phyloP scores from a whole-genome alignment of 1,140 invertebrate species.

The Ephestia elutella region DNA sequence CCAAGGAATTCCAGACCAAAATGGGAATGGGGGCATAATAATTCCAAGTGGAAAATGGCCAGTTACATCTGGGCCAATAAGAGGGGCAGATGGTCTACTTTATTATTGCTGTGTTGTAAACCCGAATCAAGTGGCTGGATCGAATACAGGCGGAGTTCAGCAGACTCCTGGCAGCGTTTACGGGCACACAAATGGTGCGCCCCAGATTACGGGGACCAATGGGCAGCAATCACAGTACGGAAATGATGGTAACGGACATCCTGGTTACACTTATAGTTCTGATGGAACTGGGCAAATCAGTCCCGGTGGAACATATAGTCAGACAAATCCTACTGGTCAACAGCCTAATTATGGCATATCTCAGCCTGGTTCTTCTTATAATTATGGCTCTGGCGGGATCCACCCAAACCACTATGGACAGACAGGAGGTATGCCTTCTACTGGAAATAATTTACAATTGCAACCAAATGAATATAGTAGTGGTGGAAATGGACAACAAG shows the following conservation, averaged over 20 bases:
- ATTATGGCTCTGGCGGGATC: background rate
- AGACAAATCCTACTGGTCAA: background rate
- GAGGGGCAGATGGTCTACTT: background rate
- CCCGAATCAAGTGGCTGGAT: conserved; percentile 4
- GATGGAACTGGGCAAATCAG: background rate
- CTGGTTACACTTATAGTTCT: background rate
- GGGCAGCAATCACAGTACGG: background rate
- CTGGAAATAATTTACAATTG: background rate
- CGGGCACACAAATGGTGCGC: background rate
- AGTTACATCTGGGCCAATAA: conserved; percentile 1
- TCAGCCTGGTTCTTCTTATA: too few species aligned
- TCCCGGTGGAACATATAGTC: too few species aligned
- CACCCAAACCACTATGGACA: background rate
- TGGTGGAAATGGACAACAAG: background rate
- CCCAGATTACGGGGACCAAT: background rate
- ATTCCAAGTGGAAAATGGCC: conserved; percentile 8
- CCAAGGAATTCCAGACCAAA: too few species aligned
- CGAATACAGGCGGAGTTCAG: background rate
- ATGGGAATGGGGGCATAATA: too few species aligned
- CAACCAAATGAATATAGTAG: too few species aligned
- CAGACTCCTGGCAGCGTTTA: background rate
- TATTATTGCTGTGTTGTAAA: conserved; percentile 14
- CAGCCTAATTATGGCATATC: background rate
- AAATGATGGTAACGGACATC: background rate
- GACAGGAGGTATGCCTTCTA: background rate